Percentiles rank a stretch among this genome's conserved stretches.
phyloP scores from a whole-genome alignment of 2,113 vertebrate genomes.

The Kryptolebias marmoratus region DNA sequence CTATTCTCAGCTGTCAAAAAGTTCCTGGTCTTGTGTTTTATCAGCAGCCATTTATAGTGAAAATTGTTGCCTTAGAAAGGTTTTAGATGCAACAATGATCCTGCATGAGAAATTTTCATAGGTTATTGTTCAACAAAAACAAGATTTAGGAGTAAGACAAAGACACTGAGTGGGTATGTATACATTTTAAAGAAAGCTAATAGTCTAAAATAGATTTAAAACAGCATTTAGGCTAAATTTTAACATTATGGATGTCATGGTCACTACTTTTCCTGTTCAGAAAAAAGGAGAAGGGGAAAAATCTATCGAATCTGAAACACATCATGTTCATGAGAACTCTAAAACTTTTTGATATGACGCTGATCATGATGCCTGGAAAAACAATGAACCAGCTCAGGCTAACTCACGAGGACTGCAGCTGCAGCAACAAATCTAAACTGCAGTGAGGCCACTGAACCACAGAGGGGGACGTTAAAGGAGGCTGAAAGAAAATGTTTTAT shows the following conservation, averaged over 20 bases:
- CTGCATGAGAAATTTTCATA: not conserved
- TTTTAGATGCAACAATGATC: not conserved
- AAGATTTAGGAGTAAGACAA: not conserved
- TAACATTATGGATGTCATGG: too few relatives aligned
- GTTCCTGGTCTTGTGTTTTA: not conserved
- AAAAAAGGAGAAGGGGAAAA: too few relatives aligned
- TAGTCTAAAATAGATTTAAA: too few relatives aligned
- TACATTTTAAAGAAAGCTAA: too few relatives aligned
- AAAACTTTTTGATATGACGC: too few relatives aligned
- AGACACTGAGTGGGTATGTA: too few relatives aligned
- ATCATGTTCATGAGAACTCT: too few relatives aligned
- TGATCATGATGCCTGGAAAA: not conserved
- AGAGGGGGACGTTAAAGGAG: constrained; percentile 31
- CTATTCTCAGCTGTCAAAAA: not conserved
- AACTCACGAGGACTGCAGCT: constrained; percentile 21
- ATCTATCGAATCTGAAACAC: too few relatives aligned
- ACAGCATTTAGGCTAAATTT: too few relatives aligned
- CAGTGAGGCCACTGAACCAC: constrained; percentile 12
- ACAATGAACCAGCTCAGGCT: constrained; percentile 15
- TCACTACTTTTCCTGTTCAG: too few relatives aligned
- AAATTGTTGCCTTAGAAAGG: not conserved
- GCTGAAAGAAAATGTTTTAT: constrained; percentile 42
- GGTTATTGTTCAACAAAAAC: not conserved
- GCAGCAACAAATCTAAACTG: constrained; percentile 38
- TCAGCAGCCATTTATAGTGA: not conserved